Evolutionary conservation across 2,113 vertebrate species (phyloP), one percentile per base, ranked within the genome.

Genomic region (Machaerirhynchus nigripectus): DNA sequence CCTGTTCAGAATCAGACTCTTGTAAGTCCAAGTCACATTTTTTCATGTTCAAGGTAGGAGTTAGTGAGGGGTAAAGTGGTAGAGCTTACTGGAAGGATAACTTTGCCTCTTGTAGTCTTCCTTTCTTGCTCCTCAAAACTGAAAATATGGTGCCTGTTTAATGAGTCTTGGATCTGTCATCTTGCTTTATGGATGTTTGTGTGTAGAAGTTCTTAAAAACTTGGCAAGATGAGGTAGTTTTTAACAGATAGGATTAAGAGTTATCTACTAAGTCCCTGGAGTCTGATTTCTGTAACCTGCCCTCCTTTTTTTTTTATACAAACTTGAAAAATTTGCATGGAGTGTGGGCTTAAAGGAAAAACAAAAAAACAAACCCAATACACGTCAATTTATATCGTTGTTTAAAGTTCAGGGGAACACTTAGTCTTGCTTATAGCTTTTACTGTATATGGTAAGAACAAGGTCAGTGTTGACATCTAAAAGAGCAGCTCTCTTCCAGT

Each of bases 1-100:
- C 99, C 99, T 49, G 99, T 99, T 56, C 98, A 99, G 84, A 99
- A 99, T 94, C 99, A 99, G 93, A 97, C 98, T 15, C 77, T 99
- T 98, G 99, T 99, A 98, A 99, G 95, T 95, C 65, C 21, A 5
- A 15, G 19, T 37, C 10, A 22, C 11, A 9, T 26, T n/a, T 50
- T n/a, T 79, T 73, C 35, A 6, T 13, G 18, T 79, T 87, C 13
- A 31, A 63, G 22, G 22, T 60, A 67, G 44, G 53, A 65, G 13
- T 21, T 81, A 11, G 40, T 63, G 10, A 23, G 22, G 42, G 28
- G 63, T 27, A 52, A 31, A 56, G 23, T 60, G 64, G 52, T 11
- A 49, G 12, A 63, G 24, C 12, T 65, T 49, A 53, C 11, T 5
- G 4, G n/a, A 74, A 68, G 19, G 24, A 39, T 85, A 61, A 39